phyloP scores from a whole-genome alignment of 2,797 vertebrate species.

The Micrastur ruficollis region DNA sequence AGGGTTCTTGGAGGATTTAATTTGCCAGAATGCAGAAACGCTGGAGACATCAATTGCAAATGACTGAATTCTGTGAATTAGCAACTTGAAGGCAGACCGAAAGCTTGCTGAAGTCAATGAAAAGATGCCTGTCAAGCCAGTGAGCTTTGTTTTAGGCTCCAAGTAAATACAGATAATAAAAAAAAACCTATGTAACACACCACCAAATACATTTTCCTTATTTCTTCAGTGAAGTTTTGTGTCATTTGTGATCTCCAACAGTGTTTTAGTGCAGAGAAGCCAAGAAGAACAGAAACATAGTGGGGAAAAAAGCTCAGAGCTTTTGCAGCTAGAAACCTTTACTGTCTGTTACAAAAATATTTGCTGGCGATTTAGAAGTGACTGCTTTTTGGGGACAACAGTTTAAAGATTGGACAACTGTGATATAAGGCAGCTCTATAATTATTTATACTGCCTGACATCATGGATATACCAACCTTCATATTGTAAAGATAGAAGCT shows the following conservation, averaged over 20 bases:
- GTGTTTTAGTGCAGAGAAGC: background rate
- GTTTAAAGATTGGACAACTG: background rate
- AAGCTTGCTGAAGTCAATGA: background rate
- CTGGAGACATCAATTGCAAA: background rate
- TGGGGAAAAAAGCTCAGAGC: fast-evolving
- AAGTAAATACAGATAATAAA: background rate
- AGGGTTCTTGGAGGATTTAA: conserved; percentile 4
- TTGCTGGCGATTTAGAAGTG: background rate
- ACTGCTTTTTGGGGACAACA: background rate
- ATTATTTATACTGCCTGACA: background rate
- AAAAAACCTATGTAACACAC: fast-evolving
- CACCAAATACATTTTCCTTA: background rate
- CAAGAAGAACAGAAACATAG: background rate
- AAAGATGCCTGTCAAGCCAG: background rate
- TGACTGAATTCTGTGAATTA: conserved; percentile 29
- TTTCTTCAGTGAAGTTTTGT: background rate
- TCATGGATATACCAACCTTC: background rate
- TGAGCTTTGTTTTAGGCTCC: background rate
- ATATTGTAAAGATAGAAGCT: background rate
- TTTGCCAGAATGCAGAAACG: background rate
- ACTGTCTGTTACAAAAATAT: background rate
- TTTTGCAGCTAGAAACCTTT: background rate
- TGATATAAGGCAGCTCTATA: background rate
- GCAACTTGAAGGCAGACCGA: background rate
- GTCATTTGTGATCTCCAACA: background rate